phyloP scores from a whole-genome alignment of 2,797 vertebrate species.

The Parambassis ranga region DNA sequence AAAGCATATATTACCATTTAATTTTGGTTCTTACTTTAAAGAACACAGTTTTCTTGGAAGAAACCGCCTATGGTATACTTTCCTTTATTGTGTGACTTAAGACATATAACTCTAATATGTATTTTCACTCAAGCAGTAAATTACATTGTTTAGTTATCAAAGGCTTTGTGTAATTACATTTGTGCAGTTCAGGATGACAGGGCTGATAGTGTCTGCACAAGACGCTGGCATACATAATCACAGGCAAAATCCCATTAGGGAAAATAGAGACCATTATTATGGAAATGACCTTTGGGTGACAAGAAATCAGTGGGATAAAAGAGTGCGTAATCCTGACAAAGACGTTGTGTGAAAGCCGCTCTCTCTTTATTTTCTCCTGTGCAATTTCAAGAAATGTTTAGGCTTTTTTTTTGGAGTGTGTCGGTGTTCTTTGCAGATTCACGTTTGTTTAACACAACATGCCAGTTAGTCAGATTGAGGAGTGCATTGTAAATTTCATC shows the following conservation, averaged over 20 bases:
- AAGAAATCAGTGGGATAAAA: conserved; percentile 73
- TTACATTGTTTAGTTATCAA: conserved; percentile 80
- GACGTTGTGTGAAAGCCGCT: conserved; percentile 44
- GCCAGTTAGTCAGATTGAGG: not conserved
- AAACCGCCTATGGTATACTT: conserved; percentile 9
- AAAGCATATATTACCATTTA: conserved; percentile 25
- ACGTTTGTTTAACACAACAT: not conserved
- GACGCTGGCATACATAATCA: conserved; percentile 74
- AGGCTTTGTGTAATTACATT: conserved; percentile 79
- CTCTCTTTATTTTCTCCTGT: conserved; percentile 50
- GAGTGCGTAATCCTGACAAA: conserved; percentile 69
- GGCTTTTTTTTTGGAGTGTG: conserved; percentile 29
- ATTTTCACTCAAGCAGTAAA: conserved; percentile 73
- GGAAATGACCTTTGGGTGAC: conserved; percentile 80
- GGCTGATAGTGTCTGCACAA: conserved; percentile 70
- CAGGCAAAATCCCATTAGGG: conserved; percentile 77
- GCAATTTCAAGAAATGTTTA: conserved; percentile 51
- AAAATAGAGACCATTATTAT: conserved; percentile 76
- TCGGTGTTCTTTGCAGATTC: conserved; percentile 16
- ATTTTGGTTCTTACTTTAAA: conserved; percentile 26
- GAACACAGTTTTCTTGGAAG: conserved; percentile 2
- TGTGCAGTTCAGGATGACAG: conserved; percentile 73
- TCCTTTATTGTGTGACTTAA: conserved; percentile 43
- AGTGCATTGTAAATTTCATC: conserved; percentile 15
- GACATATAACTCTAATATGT: conserved; percentile 36